A percentile compares a stretch with the other conserved stretches of the same genome.
These are phyloP conservation scores for Brachionus rotundiformis DNA, from an alignment of 1,140 invertebrate species.

Conservation along the genomic window DNA sequence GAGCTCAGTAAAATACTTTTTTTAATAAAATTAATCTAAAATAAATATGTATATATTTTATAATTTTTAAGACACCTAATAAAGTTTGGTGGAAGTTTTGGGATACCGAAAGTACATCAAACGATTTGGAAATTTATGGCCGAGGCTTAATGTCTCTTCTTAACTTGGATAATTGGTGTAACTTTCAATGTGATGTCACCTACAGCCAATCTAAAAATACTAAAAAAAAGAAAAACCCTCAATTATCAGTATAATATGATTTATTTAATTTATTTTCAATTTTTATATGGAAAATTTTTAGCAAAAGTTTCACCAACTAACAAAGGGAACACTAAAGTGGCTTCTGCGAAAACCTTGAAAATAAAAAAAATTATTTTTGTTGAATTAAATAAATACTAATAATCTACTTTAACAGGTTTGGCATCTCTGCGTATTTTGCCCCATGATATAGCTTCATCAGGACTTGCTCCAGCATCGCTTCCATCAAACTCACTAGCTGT, in stretches of 20 bases:
- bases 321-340: slow-evolving; percentile 89
- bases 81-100: slow-evolving; percentile 45
- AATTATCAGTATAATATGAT: background rate
- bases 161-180: background rate
- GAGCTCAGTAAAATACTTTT: background rate
- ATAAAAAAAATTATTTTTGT: background rate
- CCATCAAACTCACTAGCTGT: slow-evolving; percentile 98
- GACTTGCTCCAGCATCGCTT: slow-evolving; percentile 86
- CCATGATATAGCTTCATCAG: slow-evolving; percentile 98
- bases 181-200: background rate
- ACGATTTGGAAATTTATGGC: slow-evolving; percentile 3
- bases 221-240: background rate
- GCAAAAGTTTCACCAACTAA: slow-evolving; percentile 95
- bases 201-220: background rate
- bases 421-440: slow-evolving; percentile 90
- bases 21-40: background rate
- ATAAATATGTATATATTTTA: too few species aligned
- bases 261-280: background rate
- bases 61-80: background rate
- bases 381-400: slow-evolving; percentile 58
- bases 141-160: background rate
- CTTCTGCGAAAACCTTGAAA: slow-evolving; percentile 72
- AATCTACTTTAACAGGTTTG: slow-evolving; percentile 78
- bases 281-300: slow-evolving; percentile 49
- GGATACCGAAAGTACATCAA: background rate